Evolutionary conservation across 2,113 vertebrate species (phyloP).

Genomic region (Mormyrus iriodes): DNA sequence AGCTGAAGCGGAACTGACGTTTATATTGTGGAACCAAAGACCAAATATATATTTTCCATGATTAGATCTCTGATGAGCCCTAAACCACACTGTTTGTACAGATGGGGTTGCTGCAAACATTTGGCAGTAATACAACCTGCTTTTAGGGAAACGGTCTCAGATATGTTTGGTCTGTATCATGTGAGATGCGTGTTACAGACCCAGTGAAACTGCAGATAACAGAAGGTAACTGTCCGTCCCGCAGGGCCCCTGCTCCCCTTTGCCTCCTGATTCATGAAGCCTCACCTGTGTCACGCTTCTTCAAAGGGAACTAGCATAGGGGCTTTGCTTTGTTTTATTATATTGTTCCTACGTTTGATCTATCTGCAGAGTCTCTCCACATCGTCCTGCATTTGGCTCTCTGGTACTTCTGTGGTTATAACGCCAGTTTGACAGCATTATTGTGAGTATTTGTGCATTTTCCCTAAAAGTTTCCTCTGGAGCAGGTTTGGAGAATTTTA

Average conservation of each 20-base stretch:
- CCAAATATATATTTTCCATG: slow-evolving; percentile 14
- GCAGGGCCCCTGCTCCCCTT: background rate
- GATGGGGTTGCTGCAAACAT: background rate
- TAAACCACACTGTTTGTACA: background rate
- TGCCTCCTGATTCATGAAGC: background rate
- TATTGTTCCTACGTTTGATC: background rate
- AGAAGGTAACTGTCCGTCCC: background rate
- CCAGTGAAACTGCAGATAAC: background rate
- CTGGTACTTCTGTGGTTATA: background rate
- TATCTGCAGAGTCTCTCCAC: background rate
- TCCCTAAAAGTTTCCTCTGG: background rate
- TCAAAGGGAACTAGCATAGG: background rate
- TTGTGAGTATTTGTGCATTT: background rate
- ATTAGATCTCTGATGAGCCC: background rate
- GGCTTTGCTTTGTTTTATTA: background rate
- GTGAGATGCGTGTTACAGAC: background rate
- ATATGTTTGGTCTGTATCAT: background rate
- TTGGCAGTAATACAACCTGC: background rate
- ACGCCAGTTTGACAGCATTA: background rate
- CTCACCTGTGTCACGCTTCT: background rate
- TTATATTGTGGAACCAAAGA: background rate
- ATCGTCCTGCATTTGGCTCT: too few species aligned
- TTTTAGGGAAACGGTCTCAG: background rate
- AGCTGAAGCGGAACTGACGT: slow-evolving; percentile 1
- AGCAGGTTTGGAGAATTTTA: background rate